Percentiles rank a stretch among this genome's conserved stretches.
Conservation (phyloP, 2,888 invertebrate species). For the Hirudinaria manillensis region DNA sequence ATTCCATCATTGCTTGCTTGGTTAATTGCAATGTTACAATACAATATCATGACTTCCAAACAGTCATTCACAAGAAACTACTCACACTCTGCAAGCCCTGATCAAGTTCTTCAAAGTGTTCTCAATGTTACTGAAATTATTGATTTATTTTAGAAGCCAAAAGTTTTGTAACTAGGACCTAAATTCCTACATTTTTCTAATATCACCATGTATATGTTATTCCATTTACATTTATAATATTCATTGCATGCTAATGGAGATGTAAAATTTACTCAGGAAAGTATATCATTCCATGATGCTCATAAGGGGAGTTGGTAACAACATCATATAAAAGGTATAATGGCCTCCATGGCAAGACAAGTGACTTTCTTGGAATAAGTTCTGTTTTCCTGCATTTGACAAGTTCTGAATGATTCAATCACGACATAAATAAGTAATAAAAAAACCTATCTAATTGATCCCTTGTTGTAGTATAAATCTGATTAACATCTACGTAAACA, state of each 20-base stretch:
- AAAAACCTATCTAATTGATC: no score
- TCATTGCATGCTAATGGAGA: no score
- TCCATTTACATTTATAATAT: no score
- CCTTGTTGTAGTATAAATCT: not conserved
- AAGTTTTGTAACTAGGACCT: no score
- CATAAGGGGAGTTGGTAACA: conserved; percentile 46
- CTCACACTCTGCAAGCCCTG: conserved; percentile 50
- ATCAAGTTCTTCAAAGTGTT: conserved; percentile 50
- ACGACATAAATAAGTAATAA: no score
- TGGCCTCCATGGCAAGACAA: conserved; percentile 78
- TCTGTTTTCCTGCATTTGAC: conserved; percentile 60
- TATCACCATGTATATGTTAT: no score
- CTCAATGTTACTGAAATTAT: conserved; percentile 52
- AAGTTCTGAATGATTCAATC: no score
- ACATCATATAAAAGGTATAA: conserved; percentile 64
- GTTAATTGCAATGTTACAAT: not conserved
- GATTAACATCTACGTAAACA: no score
- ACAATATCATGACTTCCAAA: not conserved
- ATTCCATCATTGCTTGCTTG: not conserved
- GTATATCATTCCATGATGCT: conserved; percentile 47
- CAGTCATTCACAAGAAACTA: conserved; percentile 32
- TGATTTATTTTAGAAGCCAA: no score
- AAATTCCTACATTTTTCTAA: no score
- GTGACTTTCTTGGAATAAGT: conserved; percentile 70
- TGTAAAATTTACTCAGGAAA: conserved; percentile 44